Base-by-base conservation (phyloP, 2,888 invertebrate species). In the Copidosoma aretas region DNA sequence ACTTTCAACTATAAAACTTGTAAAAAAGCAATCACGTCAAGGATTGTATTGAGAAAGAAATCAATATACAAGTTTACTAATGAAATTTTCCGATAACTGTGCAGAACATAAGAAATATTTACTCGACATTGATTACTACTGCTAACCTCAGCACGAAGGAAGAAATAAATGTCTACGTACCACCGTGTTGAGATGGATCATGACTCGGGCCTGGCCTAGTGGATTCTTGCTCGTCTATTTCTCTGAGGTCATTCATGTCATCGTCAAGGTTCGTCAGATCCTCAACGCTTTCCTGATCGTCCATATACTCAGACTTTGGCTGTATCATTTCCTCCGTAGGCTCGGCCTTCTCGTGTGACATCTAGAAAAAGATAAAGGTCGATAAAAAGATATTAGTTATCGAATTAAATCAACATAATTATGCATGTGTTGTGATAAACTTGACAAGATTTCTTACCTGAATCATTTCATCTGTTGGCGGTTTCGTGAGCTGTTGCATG, bases 221-320 rank as follows among this genome's bases (percentile, higher is more conserved):
- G 81, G 89, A 90, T 75, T 91, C 90, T 83, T 88, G 88, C 12
- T 46, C 32, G 84, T 90, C 91, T 84, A 92, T 89, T 79, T 91
- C 90, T 72, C 88, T 87, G 77, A 90, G 86, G 80, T 90, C 89
- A 79, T 84, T 85, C 83, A 85, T 84, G 73, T 94, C 93, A 82
- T 94, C 92, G 79, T 92, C 92, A 71, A 92, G 85, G 74, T 93
- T 93, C 84, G 94, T 89, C 85, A 94, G 93, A 86, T 94, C 94
- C 79, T 93, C 92, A 79, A 90, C 90, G 80, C 91, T 91, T 77
- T 91, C 91, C 73, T 86, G 86, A 78, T 90, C 91, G 73, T 91
- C 91, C 77, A 89, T 87, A 83, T 89, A 90, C 86, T 91, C 91
- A 85, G 90, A 88, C 88, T 91, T 91, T 84, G 91, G 91, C 86